A percentile compares a stretch with the other conserved stretches of the same genome.
Evolutionary conservation across 2,888 invertebrate genomes (phyloP).

Genomic region (Mimas tiliae): DNA sequence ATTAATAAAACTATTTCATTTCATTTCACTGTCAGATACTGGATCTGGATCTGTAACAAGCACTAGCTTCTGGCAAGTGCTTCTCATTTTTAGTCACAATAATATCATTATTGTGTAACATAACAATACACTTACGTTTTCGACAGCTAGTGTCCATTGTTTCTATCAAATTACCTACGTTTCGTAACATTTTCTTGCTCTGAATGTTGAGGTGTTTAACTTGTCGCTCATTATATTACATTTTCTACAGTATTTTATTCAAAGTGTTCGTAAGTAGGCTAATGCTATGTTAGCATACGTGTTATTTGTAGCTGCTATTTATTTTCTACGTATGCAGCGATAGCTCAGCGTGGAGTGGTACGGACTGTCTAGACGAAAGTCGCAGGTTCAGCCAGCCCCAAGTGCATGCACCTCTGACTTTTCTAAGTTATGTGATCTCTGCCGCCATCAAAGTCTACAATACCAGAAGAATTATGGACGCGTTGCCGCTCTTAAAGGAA

Average conservation of each 20-base stretch:
- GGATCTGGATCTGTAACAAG: no score
- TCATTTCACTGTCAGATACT: no score
- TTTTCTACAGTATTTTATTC: constrained; percentile 12
- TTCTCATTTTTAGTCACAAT: background rate
- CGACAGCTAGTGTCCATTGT: constrained; percentile 55
- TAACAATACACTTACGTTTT: constrained; percentile 44
- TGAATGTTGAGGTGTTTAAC: constrained; percentile 44
- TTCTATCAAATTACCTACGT: constrained; percentile 54
- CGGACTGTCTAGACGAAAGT: no score
- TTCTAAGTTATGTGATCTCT: no score
- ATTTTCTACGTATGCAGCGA: no score
- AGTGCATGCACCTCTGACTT: no score
- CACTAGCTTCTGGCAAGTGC: background rate
- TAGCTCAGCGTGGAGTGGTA: no score
- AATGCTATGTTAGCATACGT: constrained; percentile 2
- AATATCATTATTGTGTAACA: constrained; percentile 39
- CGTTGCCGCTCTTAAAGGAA: no score
- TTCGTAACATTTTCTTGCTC: constrained; percentile 47
- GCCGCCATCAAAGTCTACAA: no score
- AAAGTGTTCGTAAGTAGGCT: background rate
- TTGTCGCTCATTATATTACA: constrained; percentile 45
- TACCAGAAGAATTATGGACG: no score
- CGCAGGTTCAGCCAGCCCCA: no score
- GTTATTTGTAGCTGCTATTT: background rate
- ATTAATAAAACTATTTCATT: no score